These are phyloP conservation scores for Lagocephalus sceleratus DNA, from an alignment of 2,797 vertebrate genomes.

Conservation along the genomic window DNA sequence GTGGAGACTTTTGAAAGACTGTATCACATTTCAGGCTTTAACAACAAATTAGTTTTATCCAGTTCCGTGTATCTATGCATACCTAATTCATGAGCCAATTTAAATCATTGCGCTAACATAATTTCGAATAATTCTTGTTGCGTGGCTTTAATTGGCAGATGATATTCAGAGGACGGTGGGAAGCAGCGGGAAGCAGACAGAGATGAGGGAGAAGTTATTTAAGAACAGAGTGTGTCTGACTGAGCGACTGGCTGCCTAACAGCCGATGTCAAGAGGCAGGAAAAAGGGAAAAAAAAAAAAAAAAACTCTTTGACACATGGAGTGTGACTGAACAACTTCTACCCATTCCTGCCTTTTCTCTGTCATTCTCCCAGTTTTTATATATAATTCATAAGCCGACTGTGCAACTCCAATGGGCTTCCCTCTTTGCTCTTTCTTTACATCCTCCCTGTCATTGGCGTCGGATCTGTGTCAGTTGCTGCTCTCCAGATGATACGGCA, in stretches of 20 bases:
- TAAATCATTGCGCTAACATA: constrained; percentile 21
- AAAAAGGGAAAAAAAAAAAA: constrained; percentile 13
- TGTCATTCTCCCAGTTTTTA: constrained; percentile 40
- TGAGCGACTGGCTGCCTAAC: constrained; percentile 40
- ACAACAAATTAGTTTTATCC: constrained; percentile 29
- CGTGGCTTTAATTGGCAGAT: constrained; percentile 36
- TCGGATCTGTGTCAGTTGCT: constrained; percentile 25
- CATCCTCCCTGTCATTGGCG: background rate
- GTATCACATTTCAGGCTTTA: background rate
- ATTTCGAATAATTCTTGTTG: constrained; percentile 13
- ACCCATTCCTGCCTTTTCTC: constrained; percentile 35
- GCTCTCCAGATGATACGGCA: constrained; percentile 55
- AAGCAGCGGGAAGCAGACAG: constrained; percentile 33
- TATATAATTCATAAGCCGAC: constrained; percentile 40
- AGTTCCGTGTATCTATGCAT: constrained; percentile 14
- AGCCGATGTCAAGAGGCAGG: constrained; percentile 40
- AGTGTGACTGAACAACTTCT: constrained; percentile 48
- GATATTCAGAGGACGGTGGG: constrained; percentile 5
- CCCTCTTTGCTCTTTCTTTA: constrained; percentile 11
- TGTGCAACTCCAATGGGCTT: constrained; percentile 6
- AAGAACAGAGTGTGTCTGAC: constrained; percentile 39
- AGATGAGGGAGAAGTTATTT: constrained; percentile 38
- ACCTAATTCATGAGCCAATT: constrained; percentile 15
- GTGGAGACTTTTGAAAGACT: background rate
- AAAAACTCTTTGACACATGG: constrained; percentile 34